Conservation (phyloP, 37 sponge, comb jelly and placozoan genomes). For the Spongilla lacustris region DNA sequence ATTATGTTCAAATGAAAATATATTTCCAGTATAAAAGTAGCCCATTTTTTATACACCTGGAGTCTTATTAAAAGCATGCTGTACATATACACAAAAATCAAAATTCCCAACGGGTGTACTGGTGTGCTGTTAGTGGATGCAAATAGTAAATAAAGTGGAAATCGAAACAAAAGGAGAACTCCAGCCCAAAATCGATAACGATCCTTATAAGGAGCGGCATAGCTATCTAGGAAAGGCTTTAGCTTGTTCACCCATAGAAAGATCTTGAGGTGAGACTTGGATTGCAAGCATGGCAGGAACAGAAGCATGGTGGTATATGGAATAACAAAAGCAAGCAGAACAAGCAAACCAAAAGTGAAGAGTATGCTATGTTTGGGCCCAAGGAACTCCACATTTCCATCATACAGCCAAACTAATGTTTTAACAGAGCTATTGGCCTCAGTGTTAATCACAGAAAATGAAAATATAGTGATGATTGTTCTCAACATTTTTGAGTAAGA, state of each 20-base stretch:
- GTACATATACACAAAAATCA: too few species aligned
- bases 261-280: neutral
- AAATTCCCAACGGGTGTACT: neutral
- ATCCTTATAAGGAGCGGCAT: constrained; percentile 9
- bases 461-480: neutral
- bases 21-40: too few species aligned
- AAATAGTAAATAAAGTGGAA: neutral
- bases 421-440: neutral
- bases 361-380: neutral
- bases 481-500: too few species aligned
- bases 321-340: neutral
- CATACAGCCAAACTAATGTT: constrained; percentile 7
- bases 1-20: too few species aligned
- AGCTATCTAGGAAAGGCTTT: constrained; percentile 1
- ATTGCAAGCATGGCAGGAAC: constrained; percentile 3
- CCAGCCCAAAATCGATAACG: constrained; percentile 17
- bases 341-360: neutral
- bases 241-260: neutral
- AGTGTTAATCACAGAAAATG: neutral
- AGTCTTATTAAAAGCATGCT: too few species aligned
- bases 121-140: neutral
- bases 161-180: neutral
- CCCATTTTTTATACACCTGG: too few species aligned
- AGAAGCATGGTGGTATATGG: constrained; percentile 10
- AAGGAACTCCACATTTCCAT: constrained; percentile 10